Conservation (phyloP, 1,140 invertebrate genomes). For the Heliconius eleuchia region DNA sequence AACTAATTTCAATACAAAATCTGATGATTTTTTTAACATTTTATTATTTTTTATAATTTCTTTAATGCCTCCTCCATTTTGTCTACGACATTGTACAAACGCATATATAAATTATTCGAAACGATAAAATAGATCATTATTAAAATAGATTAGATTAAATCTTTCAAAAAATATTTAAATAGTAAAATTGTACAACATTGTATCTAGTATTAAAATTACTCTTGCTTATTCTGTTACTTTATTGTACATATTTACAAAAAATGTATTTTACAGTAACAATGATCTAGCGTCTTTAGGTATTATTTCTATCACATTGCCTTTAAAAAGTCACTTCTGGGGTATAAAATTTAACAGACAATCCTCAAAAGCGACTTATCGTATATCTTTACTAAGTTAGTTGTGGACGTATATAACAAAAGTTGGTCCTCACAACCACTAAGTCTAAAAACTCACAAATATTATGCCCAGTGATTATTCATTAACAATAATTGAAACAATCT, state of each 20-base stretch:
- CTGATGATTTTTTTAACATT: constrained; percentile 73
- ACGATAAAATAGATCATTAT: constrained; percentile 80
- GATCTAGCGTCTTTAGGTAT: constrained; percentile 80
- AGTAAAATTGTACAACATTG: constrained; percentile 81
- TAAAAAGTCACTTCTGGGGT: constrained; percentile 48
- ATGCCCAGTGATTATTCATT: constrained; percentile 18
- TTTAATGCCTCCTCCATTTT: constrained; percentile 75
- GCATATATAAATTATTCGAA: constrained; percentile 80
- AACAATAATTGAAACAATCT: neutral
- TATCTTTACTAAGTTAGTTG: constrained; percentile 25
- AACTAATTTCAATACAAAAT: constrained; percentile 68
- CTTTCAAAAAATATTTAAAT: constrained; percentile 80
- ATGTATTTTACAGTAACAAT: constrained; percentile 80
- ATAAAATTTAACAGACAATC: constrained; percentile 37
- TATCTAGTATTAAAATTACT: constrained; percentile 78
- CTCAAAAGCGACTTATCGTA: constrained; percentile 29
- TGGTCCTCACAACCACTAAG: constrained; percentile 46
- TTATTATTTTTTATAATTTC: constrained; percentile 78
- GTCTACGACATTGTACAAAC: constrained; percentile 78
- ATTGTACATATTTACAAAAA: constrained; percentile 80
- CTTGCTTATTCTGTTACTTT: constrained; percentile 73
- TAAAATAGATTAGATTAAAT: constrained; percentile 80
- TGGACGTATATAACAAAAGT: constrained; percentile 35
- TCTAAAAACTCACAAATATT: constrained; percentile 48
- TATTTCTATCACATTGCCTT: constrained; percentile 78